A percentile compares a stretch with the other conserved stretches of the same genome.
Conservation (phyloP, 1,140 invertebrate genomes). For the Bombus waltoni region DNA sequence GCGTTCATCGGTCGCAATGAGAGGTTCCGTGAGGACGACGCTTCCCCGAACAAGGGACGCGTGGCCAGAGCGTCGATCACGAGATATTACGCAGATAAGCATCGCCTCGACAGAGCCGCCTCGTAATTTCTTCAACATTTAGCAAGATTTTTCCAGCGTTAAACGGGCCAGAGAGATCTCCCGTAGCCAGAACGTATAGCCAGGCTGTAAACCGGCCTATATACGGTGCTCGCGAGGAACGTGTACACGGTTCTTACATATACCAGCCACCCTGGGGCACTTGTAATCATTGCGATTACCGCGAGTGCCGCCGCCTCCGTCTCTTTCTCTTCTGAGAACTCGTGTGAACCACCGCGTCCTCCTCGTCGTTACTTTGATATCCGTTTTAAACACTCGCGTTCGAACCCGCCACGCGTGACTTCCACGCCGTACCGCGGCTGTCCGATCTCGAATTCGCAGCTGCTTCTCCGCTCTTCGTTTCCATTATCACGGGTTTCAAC, state of each 20-base stretch:
- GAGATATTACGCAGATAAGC: constrained; percentile 58
- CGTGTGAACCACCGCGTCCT: background rate
- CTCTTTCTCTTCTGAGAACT: constrained; percentile 24
- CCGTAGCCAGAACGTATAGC: background rate
- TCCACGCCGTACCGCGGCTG: background rate
- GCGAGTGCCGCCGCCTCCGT: constrained; percentile 49
- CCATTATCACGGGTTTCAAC: constrained; percentile 11
- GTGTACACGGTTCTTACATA: constrained; percentile 67
- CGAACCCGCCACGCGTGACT: constrained; percentile 1
- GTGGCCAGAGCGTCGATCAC: constrained; percentile 64
- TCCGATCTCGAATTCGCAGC: background rate
- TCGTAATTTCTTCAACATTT: constrained; percentile 72
- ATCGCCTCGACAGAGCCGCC: constrained; percentile 52
- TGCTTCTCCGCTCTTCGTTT: background rate
- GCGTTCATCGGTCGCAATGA: constrained; percentile 34
- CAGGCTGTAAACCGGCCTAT: constrained; percentile 62
- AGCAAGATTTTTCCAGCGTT: constrained; percentile 55
- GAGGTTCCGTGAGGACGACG: constrained; percentile 38
- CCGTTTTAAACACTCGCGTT: constrained; percentile 22
- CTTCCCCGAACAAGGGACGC: constrained; percentile 46
- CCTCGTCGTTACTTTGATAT: constrained; percentile 27
- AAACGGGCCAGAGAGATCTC: constrained; percentile 44
- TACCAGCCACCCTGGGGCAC: constrained; percentile 46
- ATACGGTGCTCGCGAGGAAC: constrained; percentile 54
- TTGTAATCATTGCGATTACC: constrained; percentile 72